Conservation (phyloP, 2,888 invertebrate genomes). For the Thymelicus sylvestris region DNA sequence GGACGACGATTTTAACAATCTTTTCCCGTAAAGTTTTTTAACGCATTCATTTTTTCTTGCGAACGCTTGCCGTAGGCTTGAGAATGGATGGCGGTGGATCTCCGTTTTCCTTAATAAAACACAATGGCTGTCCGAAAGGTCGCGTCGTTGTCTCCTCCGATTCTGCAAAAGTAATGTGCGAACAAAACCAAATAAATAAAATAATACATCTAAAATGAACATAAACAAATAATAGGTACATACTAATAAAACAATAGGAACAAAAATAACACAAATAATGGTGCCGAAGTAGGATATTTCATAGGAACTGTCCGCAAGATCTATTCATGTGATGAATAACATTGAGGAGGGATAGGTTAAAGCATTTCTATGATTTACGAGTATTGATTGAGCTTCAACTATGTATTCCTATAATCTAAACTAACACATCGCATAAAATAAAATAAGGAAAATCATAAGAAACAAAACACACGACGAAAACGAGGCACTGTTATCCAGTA, state of each 20-base stretch:
- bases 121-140: slow-evolving; percentile 92
- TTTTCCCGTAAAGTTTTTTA: slow-evolving; percentile 55
- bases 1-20: slow-evolving; percentile 58
- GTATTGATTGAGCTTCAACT: slow-evolving; percentile 74
- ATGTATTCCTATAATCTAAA: slow-evolving; percentile 68
- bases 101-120: slow-evolving; percentile 86
- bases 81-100: slow-evolving; percentile 82
- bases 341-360: slow-evolving; percentile 69
- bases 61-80: slow-evolving; percentile 80
- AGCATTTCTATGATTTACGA: slow-evolving; percentile 66
- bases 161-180: slow-evolving; percentile 77
- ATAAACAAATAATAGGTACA: slow-evolving; percentile 12
- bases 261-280: slow-evolving; percentile 42
- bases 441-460: slow-evolving; percentile 62
- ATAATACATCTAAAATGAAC: slow-evolving; percentile 35
- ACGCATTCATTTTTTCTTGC: slow-evolving; percentile 78
- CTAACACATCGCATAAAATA: slow-evolving; percentile 78
- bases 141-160: slow-evolving; percentile 86
- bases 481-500: slow-evolving; percentile 72
- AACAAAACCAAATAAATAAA: slow-evolving; percentile 74
- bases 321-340: slow-evolving; percentile 56
- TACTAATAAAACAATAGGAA: slow-evolving; percentile 41
- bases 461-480: slow-evolving; percentile 76
- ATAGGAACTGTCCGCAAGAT: slow-evolving; percentile 28
- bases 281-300: slow-evolving; percentile 41